Evolutionary conservation across 2,113 vertebrate species (phyloP).

Genomic region (Tor tambroides): DNA sequence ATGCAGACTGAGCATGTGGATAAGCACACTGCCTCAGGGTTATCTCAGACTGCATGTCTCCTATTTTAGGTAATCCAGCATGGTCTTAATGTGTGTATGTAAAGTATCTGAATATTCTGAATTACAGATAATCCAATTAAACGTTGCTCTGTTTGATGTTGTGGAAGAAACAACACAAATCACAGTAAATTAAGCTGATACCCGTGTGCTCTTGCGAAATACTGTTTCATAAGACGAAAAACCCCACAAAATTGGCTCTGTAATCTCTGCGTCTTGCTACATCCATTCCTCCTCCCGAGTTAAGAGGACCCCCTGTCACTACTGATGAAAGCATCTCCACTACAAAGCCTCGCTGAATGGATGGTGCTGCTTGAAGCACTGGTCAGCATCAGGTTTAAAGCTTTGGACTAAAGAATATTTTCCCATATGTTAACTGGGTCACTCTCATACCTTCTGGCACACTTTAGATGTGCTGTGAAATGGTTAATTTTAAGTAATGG

Average conservation of each 20-base stretch:
- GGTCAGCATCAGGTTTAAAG: conserved; percentile 13
- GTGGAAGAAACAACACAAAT: neutral
- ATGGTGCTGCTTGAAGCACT: neutral
- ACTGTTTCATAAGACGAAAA: neutral
- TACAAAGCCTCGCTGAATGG: conserved; percentile 16
- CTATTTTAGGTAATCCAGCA: conserved; percentile 54
- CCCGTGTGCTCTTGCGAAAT: neutral
- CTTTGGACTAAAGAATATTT: conserved; percentile 19
- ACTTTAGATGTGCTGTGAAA: conserved; percentile 9
- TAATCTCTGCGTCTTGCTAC: neutral
- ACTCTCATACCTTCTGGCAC: conserved; percentile 21
- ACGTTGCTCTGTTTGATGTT: neutral
- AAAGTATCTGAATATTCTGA: neutral
- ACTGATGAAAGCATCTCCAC: conserved; percentile 17
- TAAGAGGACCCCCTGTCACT: neutral
- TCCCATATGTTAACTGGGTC: conserved; percentile 32
- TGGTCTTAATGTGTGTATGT: conserved; percentile 28
- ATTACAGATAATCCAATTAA: neutral
- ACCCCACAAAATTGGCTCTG: neutral
- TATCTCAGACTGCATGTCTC: conserved; percentile 41
- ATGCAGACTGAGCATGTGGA: conserved; percentile 44
- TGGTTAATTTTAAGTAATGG: conserved; percentile 18
- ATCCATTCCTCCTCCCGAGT: neutral
- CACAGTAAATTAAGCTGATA: neutral
- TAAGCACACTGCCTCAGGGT: conserved; percentile 53